phyloP scores from a whole-genome alignment of 2,888 invertebrate genomes.

The Andrena trimmerana region DNA sequence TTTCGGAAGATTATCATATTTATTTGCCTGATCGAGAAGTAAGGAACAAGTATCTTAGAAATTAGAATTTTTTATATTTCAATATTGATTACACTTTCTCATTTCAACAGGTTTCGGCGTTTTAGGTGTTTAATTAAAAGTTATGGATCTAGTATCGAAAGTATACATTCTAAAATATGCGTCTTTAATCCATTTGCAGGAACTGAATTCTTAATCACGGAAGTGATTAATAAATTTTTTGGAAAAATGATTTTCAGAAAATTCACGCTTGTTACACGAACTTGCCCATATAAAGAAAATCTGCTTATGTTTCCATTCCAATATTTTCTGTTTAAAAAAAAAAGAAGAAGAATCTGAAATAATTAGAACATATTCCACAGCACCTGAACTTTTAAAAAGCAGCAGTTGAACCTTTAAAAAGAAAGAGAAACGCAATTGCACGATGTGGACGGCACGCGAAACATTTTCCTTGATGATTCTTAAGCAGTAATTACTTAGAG shows the following conservation, averaged over 20 bases:
- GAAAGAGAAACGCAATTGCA: neutral
- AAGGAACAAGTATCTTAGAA: no score
- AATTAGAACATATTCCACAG: neutral
- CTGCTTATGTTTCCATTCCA: no score
- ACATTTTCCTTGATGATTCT: slow-evolving; percentile 25
- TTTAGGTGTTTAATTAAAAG: slow-evolving; percentile 29
- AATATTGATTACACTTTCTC: neutral
- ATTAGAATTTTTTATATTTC: neutral
- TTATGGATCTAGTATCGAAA: slow-evolving; percentile 68
- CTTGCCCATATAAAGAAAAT: no score
- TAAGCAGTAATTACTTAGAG: slow-evolving; percentile 41
- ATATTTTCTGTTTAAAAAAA: no score
- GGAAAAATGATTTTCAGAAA: slow-evolving; percentile 4
- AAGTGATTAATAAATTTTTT: slow-evolving; percentile 76
- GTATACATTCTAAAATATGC: slow-evolving; percentile 63
- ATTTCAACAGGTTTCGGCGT: neutral
- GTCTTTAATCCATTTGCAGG: slow-evolving; percentile 54
- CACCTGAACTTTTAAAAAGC: neutral
- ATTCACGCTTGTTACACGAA: no score
- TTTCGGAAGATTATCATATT: no score
- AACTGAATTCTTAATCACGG: slow-evolving; percentile 78
- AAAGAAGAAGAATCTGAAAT: neutral
- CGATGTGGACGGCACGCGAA: slow-evolving; percentile 3
- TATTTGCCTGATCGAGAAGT: no score
- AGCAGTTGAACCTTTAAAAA: neutral